Evolutionary conservation across 2,888 invertebrate species (phyloP).

Genomic region (Nephrotoma guestfalica): DNA sequence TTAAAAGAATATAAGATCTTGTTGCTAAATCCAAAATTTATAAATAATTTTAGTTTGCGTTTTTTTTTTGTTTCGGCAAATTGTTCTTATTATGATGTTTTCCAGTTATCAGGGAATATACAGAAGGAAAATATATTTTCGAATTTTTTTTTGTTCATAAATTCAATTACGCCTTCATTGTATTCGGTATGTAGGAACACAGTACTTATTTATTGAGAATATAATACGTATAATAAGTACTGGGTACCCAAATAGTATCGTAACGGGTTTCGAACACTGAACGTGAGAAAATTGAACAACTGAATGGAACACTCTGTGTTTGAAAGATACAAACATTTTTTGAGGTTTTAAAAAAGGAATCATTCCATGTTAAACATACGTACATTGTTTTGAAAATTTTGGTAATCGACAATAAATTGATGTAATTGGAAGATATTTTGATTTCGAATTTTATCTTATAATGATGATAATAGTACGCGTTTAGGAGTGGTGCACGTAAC

Average conservation of each 20-base stretch:
- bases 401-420: not conserved
- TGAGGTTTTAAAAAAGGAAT: not conserved
- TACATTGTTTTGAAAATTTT: not conserved
- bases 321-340: not conserved
- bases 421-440: not conserved
- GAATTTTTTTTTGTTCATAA: not conserved
- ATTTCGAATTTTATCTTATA: not conserved
- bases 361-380: not conserved
- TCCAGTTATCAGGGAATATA: not conserved
- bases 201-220: not conserved
- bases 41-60: not conserved
- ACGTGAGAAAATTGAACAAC: too few species aligned
- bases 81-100: not conserved
- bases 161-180: not conserved
- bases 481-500: not conserved
- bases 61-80: not conserved
- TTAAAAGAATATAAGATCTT: not conserved
- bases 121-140: not conserved
- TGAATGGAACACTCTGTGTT: not conserved
- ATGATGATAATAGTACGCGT: not conserved
- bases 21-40: not conserved
- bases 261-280: too few species aligned
- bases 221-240: not conserved
- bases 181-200: not conserved
- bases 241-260: too few species aligned